Evolutionary conservation across 2,797 vertebrate genomes (phyloP).

Genomic region (Gymnocypris eckloni): DNA sequence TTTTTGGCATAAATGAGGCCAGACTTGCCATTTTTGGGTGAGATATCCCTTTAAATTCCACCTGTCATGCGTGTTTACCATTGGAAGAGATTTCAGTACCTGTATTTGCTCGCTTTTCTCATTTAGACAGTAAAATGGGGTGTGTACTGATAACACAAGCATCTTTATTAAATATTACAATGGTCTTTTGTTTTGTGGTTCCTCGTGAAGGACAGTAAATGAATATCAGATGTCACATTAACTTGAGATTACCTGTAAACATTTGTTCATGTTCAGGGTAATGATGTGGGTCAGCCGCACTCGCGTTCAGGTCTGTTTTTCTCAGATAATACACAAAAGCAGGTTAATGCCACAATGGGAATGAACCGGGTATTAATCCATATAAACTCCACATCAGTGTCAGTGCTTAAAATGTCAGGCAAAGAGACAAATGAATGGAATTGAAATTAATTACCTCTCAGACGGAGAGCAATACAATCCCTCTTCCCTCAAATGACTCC

Average conservation of each 20-base stretch:
- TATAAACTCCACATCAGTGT: conserved; percentile 52
- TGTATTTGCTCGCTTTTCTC: background rate
- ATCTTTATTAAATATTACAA: conserved; percentile 24
- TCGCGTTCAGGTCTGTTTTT: conserved; percentile 40
- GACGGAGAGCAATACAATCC: conserved; percentile 43
- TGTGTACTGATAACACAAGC: background rate
- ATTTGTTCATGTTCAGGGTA: conserved; percentile 32
- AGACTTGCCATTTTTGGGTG: background rate
- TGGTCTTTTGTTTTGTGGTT: conserved; percentile 17
- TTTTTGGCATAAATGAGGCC: background rate
- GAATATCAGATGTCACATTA: conserved; percentile 46
- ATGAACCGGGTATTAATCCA: conserved; percentile 55
- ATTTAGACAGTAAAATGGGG: background rate
- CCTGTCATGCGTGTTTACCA: background rate
- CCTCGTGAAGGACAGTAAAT: conserved; percentile 23
- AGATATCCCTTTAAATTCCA: background rate
- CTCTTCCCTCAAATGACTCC: conserved; percentile 32
- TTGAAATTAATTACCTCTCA: conserved; percentile 59
- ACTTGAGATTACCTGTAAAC: conserved; percentile 48
- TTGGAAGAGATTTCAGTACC: background rate
- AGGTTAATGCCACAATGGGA: conserved; percentile 46
- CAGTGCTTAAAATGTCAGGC: conserved; percentile 56
- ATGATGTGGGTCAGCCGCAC: conserved; percentile 43
- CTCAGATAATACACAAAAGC: conserved; percentile 47
- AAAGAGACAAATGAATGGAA: conserved; percentile 44